Percentiles rank a stretch among this genome's conserved stretches.
These are phyloP conservation scores for Sterrhoptilus dennistouni DNA, from an alignment of 2,113 vertebrate species.

Conservation along the genomic window DNA sequence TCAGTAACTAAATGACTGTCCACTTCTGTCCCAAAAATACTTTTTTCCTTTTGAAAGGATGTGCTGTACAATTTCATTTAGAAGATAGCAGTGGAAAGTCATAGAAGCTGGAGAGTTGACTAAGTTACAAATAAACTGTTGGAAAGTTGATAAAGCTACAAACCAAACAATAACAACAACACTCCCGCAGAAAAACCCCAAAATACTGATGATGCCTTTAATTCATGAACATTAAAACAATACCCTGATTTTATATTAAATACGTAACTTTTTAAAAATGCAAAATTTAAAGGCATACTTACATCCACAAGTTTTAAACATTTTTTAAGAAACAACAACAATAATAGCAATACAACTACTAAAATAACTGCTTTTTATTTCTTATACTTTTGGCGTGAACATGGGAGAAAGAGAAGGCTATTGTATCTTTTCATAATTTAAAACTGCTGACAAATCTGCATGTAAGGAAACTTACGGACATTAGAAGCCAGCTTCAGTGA, in stretches of 20 bases:
- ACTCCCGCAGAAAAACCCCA: rapidly evolving
- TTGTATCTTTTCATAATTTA: neutral
- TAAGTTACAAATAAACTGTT: neutral
- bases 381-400: neutral
- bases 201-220: neutral
- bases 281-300: neutral
- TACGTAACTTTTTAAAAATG: neutral
- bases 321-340: neutral
- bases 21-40: neutral
- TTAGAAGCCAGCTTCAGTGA: neutral
- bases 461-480: neutral
- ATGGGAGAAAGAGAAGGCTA: neutral
- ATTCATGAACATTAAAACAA: neutral
- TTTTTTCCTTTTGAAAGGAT: neutral
- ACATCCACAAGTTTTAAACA: neutral
- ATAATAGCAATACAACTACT: neutral
- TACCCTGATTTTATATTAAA: neutral
- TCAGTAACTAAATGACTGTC: neutral
- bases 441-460: neutral
- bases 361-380: neutral
- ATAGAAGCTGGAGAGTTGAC: neutral
- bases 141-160: neutral
- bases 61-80: neutral
- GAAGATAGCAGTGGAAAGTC: neutral
- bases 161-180: neutral